These are phyloP conservation scores for Morone saxatilis DNA, from an alignment of 2,113 vertebrate species.

Conservation along the genomic window DNA sequence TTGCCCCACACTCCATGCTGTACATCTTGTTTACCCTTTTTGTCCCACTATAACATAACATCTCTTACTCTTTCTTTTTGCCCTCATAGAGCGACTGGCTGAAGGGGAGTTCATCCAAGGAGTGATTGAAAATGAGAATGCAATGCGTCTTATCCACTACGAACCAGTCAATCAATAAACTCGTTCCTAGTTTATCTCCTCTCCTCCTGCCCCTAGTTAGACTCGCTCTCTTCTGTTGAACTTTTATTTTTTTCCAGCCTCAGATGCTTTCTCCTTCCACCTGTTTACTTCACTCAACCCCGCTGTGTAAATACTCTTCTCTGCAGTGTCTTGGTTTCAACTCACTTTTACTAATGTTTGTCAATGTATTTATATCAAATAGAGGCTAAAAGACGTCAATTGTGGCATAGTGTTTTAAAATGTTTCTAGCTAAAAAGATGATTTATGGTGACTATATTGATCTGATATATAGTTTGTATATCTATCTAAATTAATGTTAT, in stretches of 20 bases:
- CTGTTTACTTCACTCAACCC: conserved; percentile 21
- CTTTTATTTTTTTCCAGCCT: background rate
- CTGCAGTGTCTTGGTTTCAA: conserved; percentile 47
- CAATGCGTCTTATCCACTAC: conserved; percentile 88
- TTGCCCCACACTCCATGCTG: background rate
- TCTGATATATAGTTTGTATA: background rate
- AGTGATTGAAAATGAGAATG: conserved; percentile 86
- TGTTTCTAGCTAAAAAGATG: background rate
- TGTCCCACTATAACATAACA: background rate
- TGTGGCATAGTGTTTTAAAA: background rate
- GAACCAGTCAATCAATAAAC: conserved; percentile 76
- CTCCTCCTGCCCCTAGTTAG: conserved; percentile 10
- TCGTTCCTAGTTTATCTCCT: background rate
- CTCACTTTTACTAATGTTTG: conserved; percentile 31
- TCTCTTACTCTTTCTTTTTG: background rate
- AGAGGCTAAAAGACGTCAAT: background rate
- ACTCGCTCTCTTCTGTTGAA: background rate
- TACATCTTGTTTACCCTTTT: background rate
- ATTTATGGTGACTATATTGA: background rate
- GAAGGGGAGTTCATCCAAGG: conserved; percentile 89
- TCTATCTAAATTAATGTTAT: background rate
- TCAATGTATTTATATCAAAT: conserved; percentile 28
- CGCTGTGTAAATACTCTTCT: conserved; percentile 76
- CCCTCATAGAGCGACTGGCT: conserved; percentile 83
- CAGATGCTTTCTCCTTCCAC: conserved; percentile 15